Conservation (phyloP, 92 coral and sea anemone genomes). For the Metridium senile region DNA sequence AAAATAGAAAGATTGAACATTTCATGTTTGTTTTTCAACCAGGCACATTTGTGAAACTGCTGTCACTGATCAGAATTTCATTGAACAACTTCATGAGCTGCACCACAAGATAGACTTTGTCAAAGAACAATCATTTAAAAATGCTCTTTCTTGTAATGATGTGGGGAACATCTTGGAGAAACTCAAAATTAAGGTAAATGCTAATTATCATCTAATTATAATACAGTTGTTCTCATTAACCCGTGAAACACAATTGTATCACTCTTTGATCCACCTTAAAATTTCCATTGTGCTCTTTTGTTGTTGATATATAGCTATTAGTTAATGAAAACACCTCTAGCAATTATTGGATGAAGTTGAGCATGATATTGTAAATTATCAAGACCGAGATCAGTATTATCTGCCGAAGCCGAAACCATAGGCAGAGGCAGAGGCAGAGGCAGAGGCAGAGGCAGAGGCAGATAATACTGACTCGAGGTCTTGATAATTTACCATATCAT, state of each 20-base stretch:
- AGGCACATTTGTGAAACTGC: slow-evolving; percentile 92
- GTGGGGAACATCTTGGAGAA: slow-evolving; percentile 81
- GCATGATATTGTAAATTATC: too few species aligned
- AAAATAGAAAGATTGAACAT: too few species aligned
- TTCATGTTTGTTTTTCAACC: neutral
- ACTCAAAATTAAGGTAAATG: slow-evolving; percentile 82
- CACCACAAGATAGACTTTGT: slow-evolving; percentile 99
- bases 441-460: too few species aligned
- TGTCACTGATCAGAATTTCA: slow-evolving; percentile 93
- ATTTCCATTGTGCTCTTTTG: neutral
- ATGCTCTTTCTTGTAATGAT: slow-evolving; percentile 90
- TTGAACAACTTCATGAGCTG: slow-evolving; percentile 94
- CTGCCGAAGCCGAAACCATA: too few species aligned
- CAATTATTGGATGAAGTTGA: too few species aligned
- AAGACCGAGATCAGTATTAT: too few species aligned
- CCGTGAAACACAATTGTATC: neutral
- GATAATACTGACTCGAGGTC: too few species aligned
- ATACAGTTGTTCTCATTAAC: neutral
- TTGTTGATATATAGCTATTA: too few species aligned
- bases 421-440: too few species aligned
- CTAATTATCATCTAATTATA: neutral
- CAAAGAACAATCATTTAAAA: slow-evolving; percentile 93
- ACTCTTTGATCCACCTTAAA: neutral
- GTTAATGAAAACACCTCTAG: neutral
- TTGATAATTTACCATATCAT: too few species aligned